These are phyloP conservation scores for Aspidapion aeneum DNA, from an alignment of 2,888 invertebrate species.

Conservation along the genomic window DNA sequence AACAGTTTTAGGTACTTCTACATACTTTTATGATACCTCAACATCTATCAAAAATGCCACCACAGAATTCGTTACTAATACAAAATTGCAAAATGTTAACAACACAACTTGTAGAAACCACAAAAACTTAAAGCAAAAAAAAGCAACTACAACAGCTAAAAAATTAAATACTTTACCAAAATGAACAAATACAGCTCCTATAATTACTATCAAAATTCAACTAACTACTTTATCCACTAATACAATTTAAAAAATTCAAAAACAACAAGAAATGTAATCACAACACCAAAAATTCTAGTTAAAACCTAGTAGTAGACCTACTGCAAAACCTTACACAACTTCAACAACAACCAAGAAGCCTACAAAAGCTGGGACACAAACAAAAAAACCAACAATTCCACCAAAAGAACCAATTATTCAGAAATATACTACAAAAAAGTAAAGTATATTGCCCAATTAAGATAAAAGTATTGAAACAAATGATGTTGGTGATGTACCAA, in stretches of 20 bases:
- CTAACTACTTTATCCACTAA: no score
- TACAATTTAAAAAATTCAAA: no score
- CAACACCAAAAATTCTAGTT: background rate
- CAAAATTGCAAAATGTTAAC: no score
- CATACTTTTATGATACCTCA: no score
- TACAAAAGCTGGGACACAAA: background rate
- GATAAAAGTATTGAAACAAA: slow-evolving; percentile 5
- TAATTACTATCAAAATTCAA: background rate
- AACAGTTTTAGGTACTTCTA: no score
- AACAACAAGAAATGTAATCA: no score
- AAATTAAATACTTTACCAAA: slow-evolving; percentile 18
- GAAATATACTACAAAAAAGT: background rate
- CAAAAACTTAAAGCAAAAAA: slow-evolving; percentile 14
- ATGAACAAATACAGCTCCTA: slow-evolving; percentile 8
- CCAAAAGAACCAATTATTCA: background rate
- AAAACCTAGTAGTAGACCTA: slow-evolving; percentile 10
- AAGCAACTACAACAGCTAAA: slow-evolving; percentile 24
- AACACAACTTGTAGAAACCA: no score
- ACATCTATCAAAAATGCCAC: no score
- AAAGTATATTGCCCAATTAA: slow-evolving; percentile 11
- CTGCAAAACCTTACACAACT: slow-evolving; percentile 12
- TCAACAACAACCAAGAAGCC: background rate
- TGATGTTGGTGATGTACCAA: slow-evolving; percentile 8
- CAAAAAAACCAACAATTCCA: slow-evolving; percentile 3
- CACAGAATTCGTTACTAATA: no score